These are phyloP conservation scores for Alethe castanea DNA, from an alignment of 2,113 vertebrate genomes.

Conservation along the genomic window DNA sequence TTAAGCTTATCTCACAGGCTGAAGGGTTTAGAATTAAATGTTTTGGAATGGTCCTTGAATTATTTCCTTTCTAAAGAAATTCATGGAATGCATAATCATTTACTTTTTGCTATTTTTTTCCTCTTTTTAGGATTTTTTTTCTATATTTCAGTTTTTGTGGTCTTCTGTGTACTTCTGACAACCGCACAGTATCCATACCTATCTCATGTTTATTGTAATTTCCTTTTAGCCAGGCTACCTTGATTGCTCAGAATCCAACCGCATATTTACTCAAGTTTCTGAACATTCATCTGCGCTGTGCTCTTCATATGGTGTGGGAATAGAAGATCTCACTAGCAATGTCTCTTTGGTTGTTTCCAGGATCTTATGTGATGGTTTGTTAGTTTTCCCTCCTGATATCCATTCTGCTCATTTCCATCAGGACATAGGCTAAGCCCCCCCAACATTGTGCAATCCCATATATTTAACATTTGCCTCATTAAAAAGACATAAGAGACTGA, in stretches of 20 bases:
- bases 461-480: background rate
- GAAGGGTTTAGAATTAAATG: background rate
- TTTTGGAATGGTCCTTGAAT: background rate
- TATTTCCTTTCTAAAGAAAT: background rate
- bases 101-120: background rate
- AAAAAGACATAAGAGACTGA: background rate
- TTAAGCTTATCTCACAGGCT: background rate
- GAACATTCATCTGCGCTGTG: rapidly evolving
- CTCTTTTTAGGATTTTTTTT: background rate
- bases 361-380: background rate
- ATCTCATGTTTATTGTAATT: background rate
- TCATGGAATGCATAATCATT: background rate
- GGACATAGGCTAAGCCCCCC: background rate
- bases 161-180: background rate
- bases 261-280: background rate
- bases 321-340: background rate
- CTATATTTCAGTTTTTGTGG: background rate
- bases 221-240: background rate
- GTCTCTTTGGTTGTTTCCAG: background rate
- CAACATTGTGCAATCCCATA: background rate
- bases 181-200: background rate
- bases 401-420: background rate
- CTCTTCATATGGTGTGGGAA: background rate
- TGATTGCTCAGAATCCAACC: background rate
- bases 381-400: background rate